Base-by-base conservation (phyloP, 2,888 invertebrate species). In the Osmoderma eremita region DNA sequence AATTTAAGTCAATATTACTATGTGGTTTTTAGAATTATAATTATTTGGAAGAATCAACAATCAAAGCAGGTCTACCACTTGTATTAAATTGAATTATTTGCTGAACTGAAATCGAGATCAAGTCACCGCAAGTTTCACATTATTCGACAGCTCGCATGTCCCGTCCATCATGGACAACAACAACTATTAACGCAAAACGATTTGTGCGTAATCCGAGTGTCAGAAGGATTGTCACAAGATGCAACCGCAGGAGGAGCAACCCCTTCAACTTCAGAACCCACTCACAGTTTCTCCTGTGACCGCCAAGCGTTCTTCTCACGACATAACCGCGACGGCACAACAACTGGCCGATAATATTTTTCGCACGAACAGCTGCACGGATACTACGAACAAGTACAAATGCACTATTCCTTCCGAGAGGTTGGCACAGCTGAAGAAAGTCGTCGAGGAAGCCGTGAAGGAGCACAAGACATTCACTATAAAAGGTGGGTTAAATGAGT, bases 401-500 rank as follows among this genome's bases (percentile, higher is more conserved):
- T 83, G 82, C 70, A 87, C 88, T 83, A 88, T 90, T 49, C 87
- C 87, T 69, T 86, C 84, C 48, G 90, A 91, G 8, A 83, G 89
- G 76, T 86, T 91, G 84, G 85, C 85, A 77, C 87, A 88, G 69
- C 78, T 91, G 65, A 86, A 87, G 69, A 88, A 87, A 72, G 83
- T 86, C 69, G 89, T 90, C 0, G 90, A 90, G 20, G 85, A 82
- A 58, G 90, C 90, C 0, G 86, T 88, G 76, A 88, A 83, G 73
- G 87, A 88, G 3, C 88, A 85, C 70, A 88, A 87, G 79, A 87
- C 89, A 30, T 91, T 90, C 75, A 88, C 88, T 76, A 88, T 82
- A 12, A 90, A 78, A 88, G 81, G 81, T 80, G 72, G 69, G 62
- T 61, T 30, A 30, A 30, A 8, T 6, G 30, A 30, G 30, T 6